phyloP scores from a whole-genome alignment of 2,113 vertebrate species.

The Climacteris rufus region DNA sequence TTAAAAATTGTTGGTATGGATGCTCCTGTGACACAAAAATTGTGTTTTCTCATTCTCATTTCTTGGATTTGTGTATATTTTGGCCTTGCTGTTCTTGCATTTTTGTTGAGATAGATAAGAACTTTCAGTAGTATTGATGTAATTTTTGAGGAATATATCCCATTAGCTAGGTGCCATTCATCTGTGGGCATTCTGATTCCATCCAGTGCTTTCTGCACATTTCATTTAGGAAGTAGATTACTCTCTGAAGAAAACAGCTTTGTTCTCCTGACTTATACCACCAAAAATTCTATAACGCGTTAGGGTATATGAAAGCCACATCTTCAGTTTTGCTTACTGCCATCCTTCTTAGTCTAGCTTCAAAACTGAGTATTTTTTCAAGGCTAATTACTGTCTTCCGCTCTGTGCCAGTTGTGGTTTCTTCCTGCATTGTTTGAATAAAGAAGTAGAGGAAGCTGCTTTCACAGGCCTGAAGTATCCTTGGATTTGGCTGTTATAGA shows the following conservation, averaged over 20 bases:
- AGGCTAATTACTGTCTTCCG: background rate
- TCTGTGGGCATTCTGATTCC: conserved; percentile 1
- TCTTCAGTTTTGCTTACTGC: background rate
- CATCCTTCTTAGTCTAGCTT: background rate
- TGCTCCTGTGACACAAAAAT: background rate
- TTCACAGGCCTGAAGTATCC: background rate
- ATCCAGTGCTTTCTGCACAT: background rate
- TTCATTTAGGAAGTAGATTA: background rate
- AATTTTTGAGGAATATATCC: background rate
- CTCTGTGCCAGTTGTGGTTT: background rate
- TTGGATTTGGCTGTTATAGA: background rate
- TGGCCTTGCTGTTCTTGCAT: background rate
- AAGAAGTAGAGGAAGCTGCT: background rate
- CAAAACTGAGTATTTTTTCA: background rate
- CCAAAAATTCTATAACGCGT: background rate
- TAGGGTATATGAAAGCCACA: background rate
- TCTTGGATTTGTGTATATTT: conserved; percentile 12
- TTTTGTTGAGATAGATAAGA: conserved; percentile 5
- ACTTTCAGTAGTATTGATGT: background rate
- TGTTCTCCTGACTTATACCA: background rate
- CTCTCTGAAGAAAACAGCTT: background rate
- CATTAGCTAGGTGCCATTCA: background rate
- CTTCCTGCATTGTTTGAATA: background rate
- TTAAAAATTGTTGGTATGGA: background rate
- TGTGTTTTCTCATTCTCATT: background rate